Evolutionary conservation across 2,888 invertebrate species (phyloP), one percentile per base, ranked within the genome.

Genomic region (Andrena trimmerana): DNA sequence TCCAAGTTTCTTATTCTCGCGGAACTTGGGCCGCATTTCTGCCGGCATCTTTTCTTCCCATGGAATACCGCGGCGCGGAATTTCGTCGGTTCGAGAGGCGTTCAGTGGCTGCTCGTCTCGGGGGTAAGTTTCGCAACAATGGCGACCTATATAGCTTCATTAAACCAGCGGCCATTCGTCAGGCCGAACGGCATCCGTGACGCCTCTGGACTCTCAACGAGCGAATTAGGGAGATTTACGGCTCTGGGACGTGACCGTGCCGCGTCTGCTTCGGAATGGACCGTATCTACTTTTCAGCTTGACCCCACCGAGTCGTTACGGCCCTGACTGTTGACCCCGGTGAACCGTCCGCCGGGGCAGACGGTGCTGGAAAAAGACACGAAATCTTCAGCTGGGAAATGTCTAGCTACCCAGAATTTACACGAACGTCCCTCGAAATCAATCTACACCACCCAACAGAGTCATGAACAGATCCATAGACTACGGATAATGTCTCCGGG

Each of bases 181-280:
- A 88, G 81, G 63, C 52, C 84, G 79, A 88, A 88, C 86, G 85
- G 88, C 86, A 85, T 84, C 88, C 83, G 82, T 78, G 87, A 90
- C 87, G 87, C 87, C 85, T 89, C 86, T 86, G 86, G 89, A 90
- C 86, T 90, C 87, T 90, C 90, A 85, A 84, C 90, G 82, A 90
- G 87, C 86, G 91, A 91, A 91, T 92, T 91, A 90, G 88, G 86
- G 87, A 91, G 92, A 92, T 92, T 92, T 92, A 92, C 89, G 90
- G 82, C 82, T 78, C 68, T 69, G 81, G 86, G 78, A 91, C 92
- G 92, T 92, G 92, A 90, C 91, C 90, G 86, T 85, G 86, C 65
- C 79, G 76, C 78, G 86, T 88, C 88, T 87, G 86, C 31, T 75
- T 78, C 63, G 71, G 87, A 87, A 88, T 80, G 77, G 86, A 87